phyloP scores from a whole-genome alignment of 2,888 invertebrate genomes.

The Alloscopus bannaensis region DNA sequence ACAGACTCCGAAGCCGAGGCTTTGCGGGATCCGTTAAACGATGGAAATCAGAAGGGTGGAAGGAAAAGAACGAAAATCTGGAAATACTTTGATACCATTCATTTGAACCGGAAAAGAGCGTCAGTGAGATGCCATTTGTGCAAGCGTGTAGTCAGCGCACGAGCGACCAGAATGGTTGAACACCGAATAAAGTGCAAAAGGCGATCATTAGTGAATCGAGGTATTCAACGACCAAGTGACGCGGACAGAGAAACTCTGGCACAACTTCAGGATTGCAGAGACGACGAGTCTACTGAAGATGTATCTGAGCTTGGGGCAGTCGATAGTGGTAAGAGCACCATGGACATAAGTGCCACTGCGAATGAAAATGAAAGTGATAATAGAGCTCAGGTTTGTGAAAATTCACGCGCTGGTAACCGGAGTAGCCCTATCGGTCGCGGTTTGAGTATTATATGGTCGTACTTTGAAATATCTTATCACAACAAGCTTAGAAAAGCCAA shows the following conservation, averaged over 20 bases:
- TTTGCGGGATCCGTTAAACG: constrained; percentile 27
- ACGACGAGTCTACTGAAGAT: not conserved
- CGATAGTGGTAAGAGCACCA: too few species aligned
- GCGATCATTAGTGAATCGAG: too few species aligned
- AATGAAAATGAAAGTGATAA: too few species aligned
- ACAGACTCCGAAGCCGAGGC: not conserved
- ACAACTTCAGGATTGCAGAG: not conserved
- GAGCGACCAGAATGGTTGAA: constrained; percentile 48
- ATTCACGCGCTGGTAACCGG: too few species aligned
- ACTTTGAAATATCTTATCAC: constrained; percentile 8
- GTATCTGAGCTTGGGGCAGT: too few species aligned
- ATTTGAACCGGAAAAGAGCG: not conserved
- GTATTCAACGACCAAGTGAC: not conserved
- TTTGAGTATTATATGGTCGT: constrained; percentile 37
- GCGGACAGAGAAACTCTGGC: not conserved
- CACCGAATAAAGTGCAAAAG: constrained; percentile 40
- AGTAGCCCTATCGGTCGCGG: constrained; percentile 13
- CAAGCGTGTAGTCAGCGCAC: constrained; percentile 29
- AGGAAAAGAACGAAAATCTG: constrained; percentile 39
- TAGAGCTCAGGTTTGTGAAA: not conserved
- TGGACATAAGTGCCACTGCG: too few species aligned
- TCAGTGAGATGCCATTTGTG: constrained; percentile 44
- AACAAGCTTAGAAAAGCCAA: constrained; percentile 40
- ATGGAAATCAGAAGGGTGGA: constrained; percentile 44
- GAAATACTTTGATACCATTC: constrained; percentile 46